Evolutionary conservation across 2,888 invertebrate genomes (phyloP), one percentile per base, ranked within the genome.

Genomic region (Tethea ocularis): DNA sequence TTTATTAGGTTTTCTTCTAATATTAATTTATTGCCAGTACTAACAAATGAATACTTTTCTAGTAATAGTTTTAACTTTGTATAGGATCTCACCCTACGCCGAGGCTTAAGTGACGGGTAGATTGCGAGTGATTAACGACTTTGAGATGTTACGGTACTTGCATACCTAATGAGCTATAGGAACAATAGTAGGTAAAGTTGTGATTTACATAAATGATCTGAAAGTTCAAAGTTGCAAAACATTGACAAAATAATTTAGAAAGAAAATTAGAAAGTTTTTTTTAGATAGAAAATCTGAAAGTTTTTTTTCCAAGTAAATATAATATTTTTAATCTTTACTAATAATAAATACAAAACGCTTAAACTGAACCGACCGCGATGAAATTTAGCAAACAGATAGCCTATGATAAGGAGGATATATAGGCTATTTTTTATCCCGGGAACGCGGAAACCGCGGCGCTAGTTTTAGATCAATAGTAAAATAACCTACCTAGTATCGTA

Each of bases 101-200:
- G 7, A 17, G 15, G 15, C 6, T 17, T 6, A 6, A 41, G 41
- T 20, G 46, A 20, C 46, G 20, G 20, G 46, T 46, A 46, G 46
- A 46, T 20, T 46, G 20, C 46, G 17, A 46, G 46, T 46, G 46
- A 46, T 46, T 46, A 46, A 46, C 41, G 41, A 46, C 41, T 46
- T 46, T 20, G 46, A 10, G 2, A 46, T 46, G 20, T 46, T 46
- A 46, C 46, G 46, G 46, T 46, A 20, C 46, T n/a, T 20, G 20
- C n/a, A 46, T 46, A 46, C 46, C n/a, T 46, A 46, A 46, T 20
- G 46, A 46, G 46, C 20, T 46, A 7, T 41, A 46, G 17, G 10
- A 46, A 46, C 46, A 20, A 46, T 20, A 46, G 33, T n/a, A n/a
- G n/a, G n/a, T 33, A 33, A 33, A 33, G 10, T 46, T 20, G 20